Evolutionary conservation across 2,113 vertebrate species (phyloP).

Genomic region (Diphyllodes magnificus): DNA sequence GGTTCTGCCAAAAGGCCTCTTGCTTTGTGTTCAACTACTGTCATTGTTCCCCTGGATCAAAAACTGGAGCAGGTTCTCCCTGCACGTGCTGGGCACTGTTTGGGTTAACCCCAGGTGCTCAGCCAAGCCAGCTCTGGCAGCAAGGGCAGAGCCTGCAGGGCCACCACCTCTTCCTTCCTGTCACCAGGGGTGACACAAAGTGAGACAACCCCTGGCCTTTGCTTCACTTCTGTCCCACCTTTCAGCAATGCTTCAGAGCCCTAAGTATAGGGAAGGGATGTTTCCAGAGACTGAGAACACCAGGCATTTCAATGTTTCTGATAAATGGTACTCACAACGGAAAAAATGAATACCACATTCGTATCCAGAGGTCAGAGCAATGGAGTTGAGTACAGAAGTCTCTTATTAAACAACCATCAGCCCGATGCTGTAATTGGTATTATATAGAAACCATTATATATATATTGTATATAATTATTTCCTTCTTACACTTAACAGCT

Average conservation of each 20-base stretch:
- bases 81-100: fast-evolving
- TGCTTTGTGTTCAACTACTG: not conserved
- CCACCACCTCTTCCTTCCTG: not conserved
- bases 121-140: not conserved
- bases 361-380: not conserved
- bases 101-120: not conserved
- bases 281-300: not conserved
- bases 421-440: not conserved
- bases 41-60: not conserved
- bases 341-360: not conserved
- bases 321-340: not conserved
- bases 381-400: not conserved
- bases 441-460: not conserved
- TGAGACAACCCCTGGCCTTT: not conserved
- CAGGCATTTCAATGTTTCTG: not conserved
- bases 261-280: not conserved
- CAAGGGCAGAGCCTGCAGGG: not conserved
- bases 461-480: not conserved
- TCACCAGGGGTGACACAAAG: fast-evolving
- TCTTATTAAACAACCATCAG: not conserved
- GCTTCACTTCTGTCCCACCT: not conserved
- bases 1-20: not conserved
- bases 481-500: not conserved
- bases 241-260: not conserved
- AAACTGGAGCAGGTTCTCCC: not conserved